Evolutionary conservation across 2,888 invertebrate species (phyloP).

Genomic region (Alloscopus bannaensis): DNA sequence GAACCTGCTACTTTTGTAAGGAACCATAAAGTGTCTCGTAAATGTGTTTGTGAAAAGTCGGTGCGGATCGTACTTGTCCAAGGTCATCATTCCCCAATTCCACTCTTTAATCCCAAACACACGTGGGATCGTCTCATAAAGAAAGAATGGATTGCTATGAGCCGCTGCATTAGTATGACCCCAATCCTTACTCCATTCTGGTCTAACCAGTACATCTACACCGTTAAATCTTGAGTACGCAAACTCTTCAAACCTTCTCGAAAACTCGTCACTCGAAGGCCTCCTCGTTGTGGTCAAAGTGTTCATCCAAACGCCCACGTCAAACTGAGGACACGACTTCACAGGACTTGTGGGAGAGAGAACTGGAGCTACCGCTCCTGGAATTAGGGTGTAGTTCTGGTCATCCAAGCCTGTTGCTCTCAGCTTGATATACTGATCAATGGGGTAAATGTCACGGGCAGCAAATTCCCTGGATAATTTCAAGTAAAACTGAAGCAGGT

Average conservation of each 20-base stretch:
- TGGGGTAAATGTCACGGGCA: constrained; percentile 21
- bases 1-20: too few species aligned
- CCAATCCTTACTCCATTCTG: constrained; percentile 51
- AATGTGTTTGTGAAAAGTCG: constrained; percentile 28
- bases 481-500: constrained; percentile 21
- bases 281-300: constrained; percentile 20
- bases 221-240: constrained; percentile 44
- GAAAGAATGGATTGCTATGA: constrained; percentile 8
- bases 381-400: constrained; percentile 13
- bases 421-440: constrained; percentile 37
- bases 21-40: constrained; percentile 28
- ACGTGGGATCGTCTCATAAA: constrained; percentile 17
- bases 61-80: constrained; percentile 53
- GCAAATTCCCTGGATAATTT: constrained; percentile 15
- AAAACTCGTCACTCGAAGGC: constrained; percentile 31
- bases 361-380: constrained; percentile 20
- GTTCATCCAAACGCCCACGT: constrained; percentile 55
- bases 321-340: constrained; percentile 32
- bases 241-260: constrained; percentile 35
- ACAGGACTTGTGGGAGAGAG: constrained; percentile 34
- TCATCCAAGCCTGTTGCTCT: constrained; percentile 45
- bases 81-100: constrained; percentile 30
- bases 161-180: constrained; percentile 15
- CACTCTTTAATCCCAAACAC: constrained; percentile 38
- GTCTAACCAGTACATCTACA: constrained; percentile 22